phyloP scores from a whole-genome alignment of 2,113 vertebrate genomes.

The Gnathochromis pfefferi region DNA sequence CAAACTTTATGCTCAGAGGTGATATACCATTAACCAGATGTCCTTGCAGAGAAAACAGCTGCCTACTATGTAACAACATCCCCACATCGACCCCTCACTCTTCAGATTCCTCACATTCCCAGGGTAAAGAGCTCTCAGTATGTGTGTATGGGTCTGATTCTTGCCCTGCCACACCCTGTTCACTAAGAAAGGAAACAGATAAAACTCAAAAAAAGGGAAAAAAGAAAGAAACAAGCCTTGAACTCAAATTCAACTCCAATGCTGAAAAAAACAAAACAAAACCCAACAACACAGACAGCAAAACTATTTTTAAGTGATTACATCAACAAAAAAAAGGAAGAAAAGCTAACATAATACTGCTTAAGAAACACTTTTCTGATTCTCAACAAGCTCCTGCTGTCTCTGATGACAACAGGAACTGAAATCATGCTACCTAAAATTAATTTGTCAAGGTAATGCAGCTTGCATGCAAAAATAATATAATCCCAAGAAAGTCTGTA shows the following conservation, averaged over 20 bases:
- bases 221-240: not conserved
- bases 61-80: constrained; percentile 24
- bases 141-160: not conserved
- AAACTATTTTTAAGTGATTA: not conserved
- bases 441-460: not conserved
- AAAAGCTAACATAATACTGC: not conserved
- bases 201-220: not conserved
- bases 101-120: constrained; percentile 56
- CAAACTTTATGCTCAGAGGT: not conserved
- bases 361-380: not conserved
- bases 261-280: not conserved
- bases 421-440: not conserved
- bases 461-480: not conserved
- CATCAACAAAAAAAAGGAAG: not conserved
- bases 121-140: not conserved
- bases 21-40: not conserved
- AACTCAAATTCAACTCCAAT: not conserved
- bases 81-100: constrained; percentile 22
- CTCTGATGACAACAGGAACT: not conserved
- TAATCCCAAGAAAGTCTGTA: not conserved
- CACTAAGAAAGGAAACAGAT: constrained; percentile 15
- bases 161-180: constrained; percentile 37
- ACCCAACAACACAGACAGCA: not conserved
- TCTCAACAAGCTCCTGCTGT: not conserved
- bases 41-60: not conserved